phyloP scores from a whole-genome alignment of 2,113 vertebrate genomes.

The Takifugu flavidus region DNA sequence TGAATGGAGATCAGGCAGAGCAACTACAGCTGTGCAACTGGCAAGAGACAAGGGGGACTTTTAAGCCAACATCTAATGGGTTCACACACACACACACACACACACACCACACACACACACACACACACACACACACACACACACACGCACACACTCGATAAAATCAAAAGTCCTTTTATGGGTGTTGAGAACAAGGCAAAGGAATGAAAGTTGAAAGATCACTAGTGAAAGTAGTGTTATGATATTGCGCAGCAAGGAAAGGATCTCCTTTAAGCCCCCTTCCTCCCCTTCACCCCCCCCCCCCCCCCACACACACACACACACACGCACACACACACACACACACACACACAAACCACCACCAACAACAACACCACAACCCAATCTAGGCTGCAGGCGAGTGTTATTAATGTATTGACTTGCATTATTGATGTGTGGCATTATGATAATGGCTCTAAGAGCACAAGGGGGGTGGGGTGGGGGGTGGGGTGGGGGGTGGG shows the following conservation, averaged over 20 bases:
- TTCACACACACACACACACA: slow-evolving; percentile 22
- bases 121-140: slow-evolving; percentile 4
- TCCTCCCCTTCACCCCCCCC: neutral
- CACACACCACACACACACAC: slow-evolving; percentile 6
- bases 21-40: slow-evolving; percentile 33
- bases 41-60: slow-evolving; percentile 33
- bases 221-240: slow-evolving; percentile 27
- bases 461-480: slow-evolving; percentile 30
- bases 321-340: neutral
- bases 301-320: neutral
- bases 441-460: slow-evolving; percentile 78
- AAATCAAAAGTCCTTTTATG: slow-evolving; percentile 47
- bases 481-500: slow-evolving; percentile 4
- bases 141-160: slow-evolving; percentile 14
- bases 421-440: slow-evolving; percentile 80
- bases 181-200: slow-evolving; percentile 46
- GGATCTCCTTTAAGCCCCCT: slow-evolving; percentile 17
- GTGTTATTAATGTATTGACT: slow-evolving; percentile 76
- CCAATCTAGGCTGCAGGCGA: slow-evolving; percentile 42
- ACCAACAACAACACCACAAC: neutral
- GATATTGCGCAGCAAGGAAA: slow-evolving; percentile 32
- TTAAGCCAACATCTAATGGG: slow-evolving; percentile 31
- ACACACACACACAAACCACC: neutral
- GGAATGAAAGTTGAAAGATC: slow-evolving; percentile 19
- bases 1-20: slow-evolving; percentile 51